These are phyloP conservation scores for Galendromus occidentalis DNA, from an alignment of 1,140 invertebrate genomes.

Conservation along the genomic window DNA sequence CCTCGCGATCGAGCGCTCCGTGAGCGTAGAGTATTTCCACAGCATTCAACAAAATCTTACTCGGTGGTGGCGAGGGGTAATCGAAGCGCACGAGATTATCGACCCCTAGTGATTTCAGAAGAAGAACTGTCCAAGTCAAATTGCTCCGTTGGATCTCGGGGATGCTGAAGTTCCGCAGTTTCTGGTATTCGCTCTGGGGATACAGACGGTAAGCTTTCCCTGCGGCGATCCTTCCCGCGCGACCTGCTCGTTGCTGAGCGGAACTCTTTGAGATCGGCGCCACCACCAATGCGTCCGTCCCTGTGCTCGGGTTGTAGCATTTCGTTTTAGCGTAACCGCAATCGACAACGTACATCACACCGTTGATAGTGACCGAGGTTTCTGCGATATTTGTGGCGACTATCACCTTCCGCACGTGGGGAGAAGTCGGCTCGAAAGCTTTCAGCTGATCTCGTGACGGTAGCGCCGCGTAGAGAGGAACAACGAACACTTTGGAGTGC, in stretches of 20 bases:
- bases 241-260: slow-evolving; percentile 70
- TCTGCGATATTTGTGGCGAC: slow-evolving; percentile 95
- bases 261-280: slow-evolving; percentile 70
- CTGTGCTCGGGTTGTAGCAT: slow-evolving; percentile 62
- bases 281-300: slow-evolving; percentile 61
- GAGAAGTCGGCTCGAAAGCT: slow-evolving; percentile 59
- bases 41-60: slow-evolving; percentile 59
- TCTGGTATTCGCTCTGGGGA: slow-evolving; percentile 48
- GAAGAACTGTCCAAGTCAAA: slow-evolving; percentile 60
- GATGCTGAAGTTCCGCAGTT: slow-evolving; percentile 45
- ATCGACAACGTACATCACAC: slow-evolving; percentile 76
- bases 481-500: slow-evolving; percentile 51
- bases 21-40: slow-evolving; percentile 76
- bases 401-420: slow-evolving; percentile 64
- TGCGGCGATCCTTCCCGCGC: slow-evolving; percentile 59
- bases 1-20: slow-evolving; percentile 53
- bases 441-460: slow-evolving; percentile 60
- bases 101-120: slow-evolving; percentile 85
- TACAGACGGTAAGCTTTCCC: slow-evolving; percentile 55
- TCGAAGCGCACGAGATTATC: slow-evolving; percentile 47
- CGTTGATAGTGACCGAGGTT: slow-evolving; percentile 75
- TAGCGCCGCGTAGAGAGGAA: slow-evolving; percentile 81
- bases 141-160: slow-evolving; percentile 86
- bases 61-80: slow-evolving; percentile 48
- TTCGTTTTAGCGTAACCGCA: slow-evolving; percentile 90